Conservation (phyloP, 2,888 invertebrate species). For the Amiota minor region DNA sequence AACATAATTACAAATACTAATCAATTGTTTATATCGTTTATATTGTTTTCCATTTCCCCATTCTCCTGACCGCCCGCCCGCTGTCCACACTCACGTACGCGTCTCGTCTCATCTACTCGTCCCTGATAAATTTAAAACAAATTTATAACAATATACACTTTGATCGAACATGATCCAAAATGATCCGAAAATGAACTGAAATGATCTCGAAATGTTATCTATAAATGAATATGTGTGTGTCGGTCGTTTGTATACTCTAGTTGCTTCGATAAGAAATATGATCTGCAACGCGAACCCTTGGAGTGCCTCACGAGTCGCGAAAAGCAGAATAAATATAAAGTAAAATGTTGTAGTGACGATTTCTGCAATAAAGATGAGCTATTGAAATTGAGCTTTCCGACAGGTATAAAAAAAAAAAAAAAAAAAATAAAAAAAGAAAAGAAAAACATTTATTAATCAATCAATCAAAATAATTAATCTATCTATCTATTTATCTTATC, state of each 20-base stretch:
- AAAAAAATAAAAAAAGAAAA: slow-evolving; percentile 39
- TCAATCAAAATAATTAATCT: slow-evolving; percentile 42
- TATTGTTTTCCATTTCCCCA: slow-evolving; percentile 39
- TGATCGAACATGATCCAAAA: not conserved
- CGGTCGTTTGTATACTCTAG: slow-evolving; percentile 48
- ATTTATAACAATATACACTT: slow-evolving; percentile 5
- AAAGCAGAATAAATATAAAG: slow-evolving; percentile 71
- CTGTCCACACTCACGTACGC: not conserved
- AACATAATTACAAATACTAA: slow-evolving; percentile 42
- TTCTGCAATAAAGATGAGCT: slow-evolving; percentile 74
- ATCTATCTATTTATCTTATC: slow-evolving; percentile 41
- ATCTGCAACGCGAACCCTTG: slow-evolving; percentile 72
- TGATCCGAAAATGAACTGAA: not conserved
- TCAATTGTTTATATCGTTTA: slow-evolving; percentile 43
- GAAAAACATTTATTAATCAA: slow-evolving; percentile 44
- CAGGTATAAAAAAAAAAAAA: slow-evolving; percentile 64
- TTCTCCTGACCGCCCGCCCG: slow-evolving; percentile 26
- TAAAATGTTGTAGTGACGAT: slow-evolving; percentile 73
- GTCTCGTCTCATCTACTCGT: too few species aligned
- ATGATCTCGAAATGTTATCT: too few species aligned
- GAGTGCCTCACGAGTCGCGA: slow-evolving; percentile 73
- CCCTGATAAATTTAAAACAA: slow-evolving; percentile 3
- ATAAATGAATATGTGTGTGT: not conserved
- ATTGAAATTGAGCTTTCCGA: slow-evolving; percentile 70
- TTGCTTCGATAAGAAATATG: slow-evolving; percentile 73